Evolutionary conservation across 2,888 invertebrate genomes (phyloP).

Genomic region (Neoascia interrupta): DNA sequence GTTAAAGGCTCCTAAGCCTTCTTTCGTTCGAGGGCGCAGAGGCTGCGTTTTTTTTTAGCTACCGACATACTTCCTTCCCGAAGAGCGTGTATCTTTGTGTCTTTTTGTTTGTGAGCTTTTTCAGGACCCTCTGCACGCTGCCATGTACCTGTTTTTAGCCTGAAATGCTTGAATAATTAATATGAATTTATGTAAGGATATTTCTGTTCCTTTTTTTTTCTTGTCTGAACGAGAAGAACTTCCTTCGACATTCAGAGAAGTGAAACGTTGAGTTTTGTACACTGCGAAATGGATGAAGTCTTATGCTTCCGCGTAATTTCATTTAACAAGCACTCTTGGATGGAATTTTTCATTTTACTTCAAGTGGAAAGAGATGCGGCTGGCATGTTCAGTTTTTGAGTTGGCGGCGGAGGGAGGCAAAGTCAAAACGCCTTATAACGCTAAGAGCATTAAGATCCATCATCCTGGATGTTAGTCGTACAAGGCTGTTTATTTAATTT

Average conservation of each 20-base stretch:
- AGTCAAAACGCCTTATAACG: slow-evolving; percentile 44
- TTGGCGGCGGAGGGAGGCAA: slow-evolving; percentile 7
- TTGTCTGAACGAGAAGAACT: background rate
- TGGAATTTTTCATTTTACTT: slow-evolving; percentile 21
- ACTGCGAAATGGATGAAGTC: slow-evolving; percentile 31
- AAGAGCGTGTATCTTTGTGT: background rate
- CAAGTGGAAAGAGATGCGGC: background rate
- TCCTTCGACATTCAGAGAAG: background rate
- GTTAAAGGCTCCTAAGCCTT: background rate
- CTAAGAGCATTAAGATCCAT: slow-evolving; percentile 62
- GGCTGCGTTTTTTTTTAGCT: background rate
- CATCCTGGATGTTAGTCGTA: slow-evolving; percentile 23
- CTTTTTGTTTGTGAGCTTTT: background rate
- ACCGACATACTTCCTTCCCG: background rate
- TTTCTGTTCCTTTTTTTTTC: slow-evolving; percentile 5
- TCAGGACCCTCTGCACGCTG: background rate
- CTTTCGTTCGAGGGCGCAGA: too few relatives aligned
- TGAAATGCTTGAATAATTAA: slow-evolving; percentile 52
- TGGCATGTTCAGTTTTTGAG: background rate
- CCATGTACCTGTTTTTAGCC: background rate
- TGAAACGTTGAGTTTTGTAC: slow-evolving; percentile 2
- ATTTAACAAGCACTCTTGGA: slow-evolving; percentile 46
- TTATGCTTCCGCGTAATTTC: slow-evolving; percentile 58
- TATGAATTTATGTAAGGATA: slow-evolving; percentile 47
- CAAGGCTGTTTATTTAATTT: slow-evolving; percentile 15